Evolutionary conservation across 2,113 vertebrate species (phyloP), one percentile per base, ranked within the genome.

Genomic region (Rhadina sibilatrix): DNA sequence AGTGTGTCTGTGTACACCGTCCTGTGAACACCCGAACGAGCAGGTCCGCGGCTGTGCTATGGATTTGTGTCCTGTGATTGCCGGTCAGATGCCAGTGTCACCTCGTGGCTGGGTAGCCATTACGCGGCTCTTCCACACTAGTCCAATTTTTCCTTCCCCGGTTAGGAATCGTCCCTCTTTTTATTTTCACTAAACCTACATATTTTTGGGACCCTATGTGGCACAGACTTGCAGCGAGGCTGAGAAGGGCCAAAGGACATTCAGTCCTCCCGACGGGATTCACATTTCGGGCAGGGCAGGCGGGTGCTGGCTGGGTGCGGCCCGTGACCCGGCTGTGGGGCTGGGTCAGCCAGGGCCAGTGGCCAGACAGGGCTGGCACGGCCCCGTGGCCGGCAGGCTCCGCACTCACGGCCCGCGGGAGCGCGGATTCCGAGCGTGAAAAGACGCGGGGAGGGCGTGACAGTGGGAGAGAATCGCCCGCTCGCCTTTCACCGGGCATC

Each of bases 21-120:
- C 13, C 42, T 22, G 1, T 9, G 3, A 68, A 27, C 15, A 70
- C 50, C 8, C 4, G 2, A 13, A 14, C 0, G 15, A 61, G 65
- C 49, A 33, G 75, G 54, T 37, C 75, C 14, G 0, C 9, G 38
- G 83, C 68, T 61, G 37, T 66, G n/a, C 71, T 42, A 14, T 22
- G 75, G 79, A 53, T 93, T 19, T 24, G 63, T 77, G 59, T 65
- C 68, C 71, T 70, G 59, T 22, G 70, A 40, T 18, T 7, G 37
- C 66, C 37, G 10, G 2, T 20, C 49, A 21, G 47, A 47, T 30
- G 42, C 42, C 84, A 54, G 54, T 4, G 57, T 44, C 82, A 53
- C 46, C n/a, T 25, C 35, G 19, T 12, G 49, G 9, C 0, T 24
- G 59, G 35, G 59, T 47, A 60, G 65, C 56, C 22, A 0, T 64